Evolutionary conservation across 2,113 vertebrate species (phyloP).

Genomic region (Macquaria ambigua): DNA sequence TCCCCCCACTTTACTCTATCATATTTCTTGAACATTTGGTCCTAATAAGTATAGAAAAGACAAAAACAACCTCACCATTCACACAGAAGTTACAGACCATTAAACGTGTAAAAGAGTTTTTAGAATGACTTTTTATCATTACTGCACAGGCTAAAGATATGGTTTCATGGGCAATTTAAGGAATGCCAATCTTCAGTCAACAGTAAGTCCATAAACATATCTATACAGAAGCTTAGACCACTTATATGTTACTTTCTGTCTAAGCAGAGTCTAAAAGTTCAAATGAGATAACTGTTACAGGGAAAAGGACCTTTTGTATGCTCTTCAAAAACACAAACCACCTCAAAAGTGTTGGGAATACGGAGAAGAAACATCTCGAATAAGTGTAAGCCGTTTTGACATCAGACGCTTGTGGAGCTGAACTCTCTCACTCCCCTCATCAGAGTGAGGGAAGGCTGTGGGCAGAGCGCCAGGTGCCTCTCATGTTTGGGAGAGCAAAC

Average conservation of each 20-base stretch:
- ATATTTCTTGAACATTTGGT: not conserved
- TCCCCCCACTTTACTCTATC: not conserved
- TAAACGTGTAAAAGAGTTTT: not conserved
- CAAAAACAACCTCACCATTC: not conserved
- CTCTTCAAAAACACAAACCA: constrained; percentile 46
- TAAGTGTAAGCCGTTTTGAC: constrained; percentile 51
- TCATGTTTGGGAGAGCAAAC: constrained; percentile 81
- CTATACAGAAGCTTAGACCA: not conserved
- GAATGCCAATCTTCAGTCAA: not conserved
- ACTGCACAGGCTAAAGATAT: not conserved
- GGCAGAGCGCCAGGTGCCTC: constrained; percentile 76
- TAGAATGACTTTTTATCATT: not conserved
- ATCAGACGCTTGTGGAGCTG: constrained; percentile 48
- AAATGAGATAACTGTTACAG: not conserved
- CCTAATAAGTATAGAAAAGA: not conserved
- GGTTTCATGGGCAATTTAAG: not conserved
- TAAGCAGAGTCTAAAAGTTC: constrained; percentile 35
- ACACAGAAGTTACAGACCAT: not conserved
- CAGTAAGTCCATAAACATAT: not conserved
- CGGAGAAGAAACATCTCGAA: constrained; percentile 50
- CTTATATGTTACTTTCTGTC: not conserved
- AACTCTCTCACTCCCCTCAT: constrained; percentile 46
- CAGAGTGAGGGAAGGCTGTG: constrained; percentile 55
- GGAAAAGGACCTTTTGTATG: constrained; percentile 27
- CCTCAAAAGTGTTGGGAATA: constrained; percentile 51